These are phyloP conservation scores for Heteractis magnifica DNA, from an alignment of 92 coral and sea anemone species.

Conservation along the genomic window DNA sequence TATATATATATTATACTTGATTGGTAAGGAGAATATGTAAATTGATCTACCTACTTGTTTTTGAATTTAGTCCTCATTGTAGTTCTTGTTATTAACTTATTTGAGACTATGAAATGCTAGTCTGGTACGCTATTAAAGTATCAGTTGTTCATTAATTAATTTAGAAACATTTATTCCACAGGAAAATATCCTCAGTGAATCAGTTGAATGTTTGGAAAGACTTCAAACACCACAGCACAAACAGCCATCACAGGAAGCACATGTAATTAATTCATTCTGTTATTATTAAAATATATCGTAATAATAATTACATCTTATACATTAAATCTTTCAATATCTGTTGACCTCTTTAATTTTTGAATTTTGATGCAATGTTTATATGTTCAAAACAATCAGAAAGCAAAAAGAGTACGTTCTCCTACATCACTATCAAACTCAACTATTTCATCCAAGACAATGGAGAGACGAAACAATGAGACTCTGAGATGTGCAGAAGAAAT, in stretches of 20 bases:
- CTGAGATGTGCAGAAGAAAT: constrained; percentile 26
- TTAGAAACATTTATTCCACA: background rate
- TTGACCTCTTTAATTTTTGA: background rate
- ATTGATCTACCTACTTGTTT: too few species aligned
- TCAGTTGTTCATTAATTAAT: background rate
- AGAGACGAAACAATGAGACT: constrained; percentile 40
- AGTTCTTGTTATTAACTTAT: too few species aligned
- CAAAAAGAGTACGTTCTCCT: constrained; percentile 4
- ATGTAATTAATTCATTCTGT: background rate
- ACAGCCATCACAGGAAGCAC: background rate
- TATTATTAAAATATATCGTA: background rate
- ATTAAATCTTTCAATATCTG: background rate
- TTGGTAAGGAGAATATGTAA: too few species aligned
- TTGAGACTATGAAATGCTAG: background rate
- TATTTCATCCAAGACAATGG: constrained; percentile 15
- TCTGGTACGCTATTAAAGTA: background rate
- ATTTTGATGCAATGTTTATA: background rate
- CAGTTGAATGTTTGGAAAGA: constrained; percentile 1
- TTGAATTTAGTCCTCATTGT: too few species aligned
- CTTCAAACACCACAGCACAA: background rate
- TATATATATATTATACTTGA: too few species aligned
- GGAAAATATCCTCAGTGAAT: background rate
- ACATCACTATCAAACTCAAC: constrained; percentile 15
- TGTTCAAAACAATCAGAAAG: background rate
- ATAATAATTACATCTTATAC: background rate